Evolutionary conservation across 1,140 invertebrate genomes (phyloP), one percentile per base, ranked within the genome.

Genomic region (Eurytemora carolleeae): DNA sequence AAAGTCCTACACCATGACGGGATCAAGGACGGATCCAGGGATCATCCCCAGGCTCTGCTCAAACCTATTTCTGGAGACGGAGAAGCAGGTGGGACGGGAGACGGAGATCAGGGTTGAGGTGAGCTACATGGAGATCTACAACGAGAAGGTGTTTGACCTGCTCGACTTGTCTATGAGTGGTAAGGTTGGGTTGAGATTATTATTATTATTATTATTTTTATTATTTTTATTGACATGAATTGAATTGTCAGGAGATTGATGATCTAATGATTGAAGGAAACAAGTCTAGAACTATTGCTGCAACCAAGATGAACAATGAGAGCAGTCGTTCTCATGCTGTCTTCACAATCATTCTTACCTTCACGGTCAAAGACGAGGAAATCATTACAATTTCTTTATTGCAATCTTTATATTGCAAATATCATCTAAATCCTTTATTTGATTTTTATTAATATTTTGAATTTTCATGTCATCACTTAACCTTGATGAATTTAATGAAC

Each of bases 121-220:
- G 15, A 95, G 90, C 26, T 98, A 97, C 71, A 96, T 98, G 90
- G 95, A 98, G 77, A 98, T 98, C 66, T 98, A 98, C 76, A 98
- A 98, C 74, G 94, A 98, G 75, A 91, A 93, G 75, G 76, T 76
- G 63, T 67, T 64, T 63, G 95, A 98, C 75, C 79, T 98, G 18
- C 76, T 98, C 24, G 92, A 96, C 75, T 88, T 88, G 18, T 89
- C 89, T 73, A 84, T 83, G 58, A 55, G 44, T 15, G 83, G 84
- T 69, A 90, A 92, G 72, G 86, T 92, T 68, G 87, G 87, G 64
- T 77, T 99, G 55, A 91, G 92, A 76, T 94, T 98, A n/a, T n/a
- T n/a, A n/a, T n/a, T n/a, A n/a, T n/a, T n/a, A n/a, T n/a, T n/a
- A n/a, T n/a, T n/a, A n/a, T n/a, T n/a, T n/a, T n/a, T n/a, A n/a